A percentile compares a stretch with the other conserved stretches of the same genome.
Conservation (phyloP, 1,140 invertebrate genomes). For the Brachionus asplanchnoidis region DNA sequence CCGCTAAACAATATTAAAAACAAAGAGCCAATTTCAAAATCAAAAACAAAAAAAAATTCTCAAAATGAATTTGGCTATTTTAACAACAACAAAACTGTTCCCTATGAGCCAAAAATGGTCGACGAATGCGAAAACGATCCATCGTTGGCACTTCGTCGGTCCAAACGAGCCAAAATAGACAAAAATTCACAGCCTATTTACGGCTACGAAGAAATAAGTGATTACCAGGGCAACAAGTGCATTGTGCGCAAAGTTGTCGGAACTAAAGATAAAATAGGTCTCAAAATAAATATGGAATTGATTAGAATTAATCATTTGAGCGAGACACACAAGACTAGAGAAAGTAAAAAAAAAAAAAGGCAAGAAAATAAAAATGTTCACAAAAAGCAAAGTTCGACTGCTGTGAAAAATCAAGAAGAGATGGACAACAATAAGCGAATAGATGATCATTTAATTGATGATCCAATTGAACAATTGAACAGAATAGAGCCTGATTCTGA, state of each 20-base stretch:
- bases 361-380: neutral
- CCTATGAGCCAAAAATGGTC: neutral
- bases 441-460: neutral
- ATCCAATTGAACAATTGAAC: neutral
- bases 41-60: neutral
- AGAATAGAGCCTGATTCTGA: neutral
- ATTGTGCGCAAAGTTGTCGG: neutral
- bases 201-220: neutral
- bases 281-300: neutral
- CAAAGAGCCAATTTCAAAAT: neutral
- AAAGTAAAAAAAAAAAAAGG: neutral
- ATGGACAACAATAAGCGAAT: no score
- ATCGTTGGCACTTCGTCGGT: neutral
- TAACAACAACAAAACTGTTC: neutral
- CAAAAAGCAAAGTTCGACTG: neutral
- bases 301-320: neutral
- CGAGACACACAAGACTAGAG: neutral
- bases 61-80: neutral
- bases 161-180: constrained; percentile 20
- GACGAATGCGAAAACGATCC: neutral
- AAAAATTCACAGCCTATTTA: constrained; percentile 2
- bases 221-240: neutral
- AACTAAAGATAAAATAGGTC: neutral
- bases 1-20: neutral
- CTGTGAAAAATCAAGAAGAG: neutral